Conservation (phyloP, 2,113 vertebrate genomes). For the Oreochromis spilurus region DNA sequence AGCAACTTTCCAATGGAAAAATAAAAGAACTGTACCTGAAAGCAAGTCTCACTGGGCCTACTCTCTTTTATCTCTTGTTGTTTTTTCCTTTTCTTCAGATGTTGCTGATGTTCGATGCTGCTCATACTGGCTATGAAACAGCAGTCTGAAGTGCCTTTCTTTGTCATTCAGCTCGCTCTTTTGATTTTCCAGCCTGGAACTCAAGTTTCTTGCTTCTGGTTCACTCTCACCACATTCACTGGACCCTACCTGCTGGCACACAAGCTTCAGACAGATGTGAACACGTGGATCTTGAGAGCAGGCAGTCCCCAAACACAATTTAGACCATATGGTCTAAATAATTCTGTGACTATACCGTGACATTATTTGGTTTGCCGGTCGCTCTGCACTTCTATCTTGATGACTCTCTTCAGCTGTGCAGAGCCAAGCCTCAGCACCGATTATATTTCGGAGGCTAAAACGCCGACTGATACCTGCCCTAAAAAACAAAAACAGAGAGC, state of each 20-base stretch:
- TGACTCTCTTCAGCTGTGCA: background rate
- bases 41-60: background rate
- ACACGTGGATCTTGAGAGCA: background rate
- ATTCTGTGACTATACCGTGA: background rate
- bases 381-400: background rate
- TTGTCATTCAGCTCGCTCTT: background rate
- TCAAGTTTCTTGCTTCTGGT: background rate
- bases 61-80: background rate
- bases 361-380: background rate
- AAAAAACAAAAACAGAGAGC: background rate
- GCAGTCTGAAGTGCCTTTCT: background rate
- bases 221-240: background rate
- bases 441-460: background rate
- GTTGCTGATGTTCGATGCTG: background rate
- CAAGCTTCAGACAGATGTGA: background rate
- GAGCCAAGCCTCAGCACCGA: background rate
- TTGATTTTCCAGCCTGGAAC: background rate
- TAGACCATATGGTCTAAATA: background rate
- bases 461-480: background rate
- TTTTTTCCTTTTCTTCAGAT: background rate
- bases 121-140: background rate
- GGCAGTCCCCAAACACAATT: background rate
- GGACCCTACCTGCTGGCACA: background rate
- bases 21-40: constrained; percentile 28
- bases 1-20: constrained; percentile 63